Evolutionary conservation across 2,797 vertebrate genomes (phyloP).

Genomic region (Rousettus madagascariensis): DNA sequence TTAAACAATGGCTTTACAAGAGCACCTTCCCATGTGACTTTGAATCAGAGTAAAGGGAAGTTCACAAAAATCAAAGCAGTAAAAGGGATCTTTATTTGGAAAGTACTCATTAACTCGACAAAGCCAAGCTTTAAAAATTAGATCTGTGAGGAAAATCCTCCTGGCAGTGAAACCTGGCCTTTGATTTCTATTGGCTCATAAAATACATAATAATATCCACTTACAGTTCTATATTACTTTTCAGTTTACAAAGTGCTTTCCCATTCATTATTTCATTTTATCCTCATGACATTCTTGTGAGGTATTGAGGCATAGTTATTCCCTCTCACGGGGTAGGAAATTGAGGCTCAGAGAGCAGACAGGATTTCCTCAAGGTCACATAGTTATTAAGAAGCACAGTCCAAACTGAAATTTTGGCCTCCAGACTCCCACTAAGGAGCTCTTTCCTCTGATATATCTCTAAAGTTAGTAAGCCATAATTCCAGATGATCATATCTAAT

Average conservation of each 20-base stretch:
- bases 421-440: background rate
- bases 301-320: background rate
- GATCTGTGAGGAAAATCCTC: slow-evolving; percentile 62
- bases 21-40: slow-evolving; percentile 64
- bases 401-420: slow-evolving; percentile 13
- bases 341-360: background rate
- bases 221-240: slow-evolving; percentile 32
- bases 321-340: background rate
- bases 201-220: slow-evolving; percentile 64
- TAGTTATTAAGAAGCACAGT: background rate
- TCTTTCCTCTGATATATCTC: background rate
- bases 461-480: background rate
- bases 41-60: slow-evolving; percentile 74
- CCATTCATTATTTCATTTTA: background rate
- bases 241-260: slow-evolving; percentile 28
- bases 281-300: background rate
- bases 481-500: background rate
- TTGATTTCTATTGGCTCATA: slow-evolving; percentile 62
- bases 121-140: slow-evolving; percentile 64
- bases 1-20: slow-evolving; percentile 77
- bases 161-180: slow-evolving; percentile 55
- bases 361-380: slow-evolving; percentile 53
- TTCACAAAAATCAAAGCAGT: slow-evolving; percentile 71
- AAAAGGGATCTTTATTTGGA: slow-evolving; percentile 72
- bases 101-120: slow-evolving; percentile 70